A percentile compares a stretch with the other conserved stretches of the same genome.
phyloP scores from a whole-genome alignment of 2,113 vertebrate species.

The Megalops atlanticus region DNA sequence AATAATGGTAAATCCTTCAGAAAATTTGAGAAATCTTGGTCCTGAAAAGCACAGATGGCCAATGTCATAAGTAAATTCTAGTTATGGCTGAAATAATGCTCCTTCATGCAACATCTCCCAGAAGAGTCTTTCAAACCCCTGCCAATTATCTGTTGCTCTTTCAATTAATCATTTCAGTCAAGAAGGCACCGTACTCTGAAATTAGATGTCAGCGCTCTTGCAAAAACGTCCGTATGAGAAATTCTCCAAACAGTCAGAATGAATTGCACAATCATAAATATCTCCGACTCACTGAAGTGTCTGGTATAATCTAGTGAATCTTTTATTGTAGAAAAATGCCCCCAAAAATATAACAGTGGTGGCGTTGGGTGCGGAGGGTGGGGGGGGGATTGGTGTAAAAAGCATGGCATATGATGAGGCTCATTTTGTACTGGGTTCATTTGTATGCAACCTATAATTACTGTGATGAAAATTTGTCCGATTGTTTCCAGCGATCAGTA shows the following conservation, averaged over 20 bases:
- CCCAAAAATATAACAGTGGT: background rate
- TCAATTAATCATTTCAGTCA: constrained; percentile 2
- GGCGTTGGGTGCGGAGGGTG: too few species aligned
- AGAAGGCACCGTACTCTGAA: background rate
- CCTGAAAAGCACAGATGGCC: constrained; percentile 7
- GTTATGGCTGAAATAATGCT: background rate
- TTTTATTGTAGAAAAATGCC: constrained; percentile 13
- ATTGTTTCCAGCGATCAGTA: constrained; percentile 65
- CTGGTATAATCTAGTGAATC: background rate
- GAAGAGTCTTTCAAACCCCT: background rate
- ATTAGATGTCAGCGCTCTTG: background rate
- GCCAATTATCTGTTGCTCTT: constrained; percentile 5
- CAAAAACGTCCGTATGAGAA: background rate
- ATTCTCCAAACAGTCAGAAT: too few species aligned
- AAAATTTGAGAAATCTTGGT: background rate
- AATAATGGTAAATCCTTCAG: background rate
- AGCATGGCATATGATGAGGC: constrained; percentile 33
- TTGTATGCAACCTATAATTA: constrained; percentile 64
- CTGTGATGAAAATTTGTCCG: constrained; percentile 59
- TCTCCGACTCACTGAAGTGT: background rate
- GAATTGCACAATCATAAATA: background rate
- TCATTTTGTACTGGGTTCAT: constrained; percentile 45
- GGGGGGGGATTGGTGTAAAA: too few species aligned
- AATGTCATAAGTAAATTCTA: background rate
- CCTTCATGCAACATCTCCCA: background rate